Base-by-base conservation (phyloP, 2,797 vertebrate genomes). In the Nannoperca obscura region DNA sequence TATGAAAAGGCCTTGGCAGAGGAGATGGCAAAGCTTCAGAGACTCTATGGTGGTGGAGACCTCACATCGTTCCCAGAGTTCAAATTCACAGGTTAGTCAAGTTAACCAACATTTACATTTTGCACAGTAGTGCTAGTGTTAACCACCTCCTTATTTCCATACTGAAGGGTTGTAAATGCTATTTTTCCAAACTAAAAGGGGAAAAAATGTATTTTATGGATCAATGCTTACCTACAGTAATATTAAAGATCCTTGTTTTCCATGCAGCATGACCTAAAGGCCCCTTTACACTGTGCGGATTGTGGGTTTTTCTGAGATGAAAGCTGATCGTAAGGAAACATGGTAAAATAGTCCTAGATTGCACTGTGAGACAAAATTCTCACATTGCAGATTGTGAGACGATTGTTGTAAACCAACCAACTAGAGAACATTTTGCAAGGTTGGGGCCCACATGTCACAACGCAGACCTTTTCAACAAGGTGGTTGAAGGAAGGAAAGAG, bases 21-120 rank as follows among this genome's bases (percentile, higher is more conserved):
- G 58, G 97, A 98, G 69, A 88, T 96, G 4, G 80, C 89, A 59
- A 98, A 97, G 86, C 96, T 99, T 15, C 95, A 97, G 71, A 94
- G 97, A 36, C 90, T 97, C 0, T 99, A 95, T 10, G 94, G 94
- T 5, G 93, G 93, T 24, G 97, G 98, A 64, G 97, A 99, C 88
- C 90, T 99, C 73, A 90, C 92, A 54, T 93, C 95, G 38, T 99
- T 99, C 79, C 98, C 98, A 49, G 95, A 95, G 47, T 97, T 99
- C 86, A 97, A 93, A 68, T 99, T 98, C 91, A 85, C 96, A 87
- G 97, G 98, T 98, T 66, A 92, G 84, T 66, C 1, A 7, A 20
- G 11, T 57, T 47, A 2, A 76, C 30, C 11, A 22, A 9, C 40
- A 12, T 5, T 20, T 20, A 27, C 11, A n/a, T 30, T 38, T 5